phyloP scores from a whole-genome alignment of 2,113 vertebrate species.

The Trochalopteron elliotii region DNA sequence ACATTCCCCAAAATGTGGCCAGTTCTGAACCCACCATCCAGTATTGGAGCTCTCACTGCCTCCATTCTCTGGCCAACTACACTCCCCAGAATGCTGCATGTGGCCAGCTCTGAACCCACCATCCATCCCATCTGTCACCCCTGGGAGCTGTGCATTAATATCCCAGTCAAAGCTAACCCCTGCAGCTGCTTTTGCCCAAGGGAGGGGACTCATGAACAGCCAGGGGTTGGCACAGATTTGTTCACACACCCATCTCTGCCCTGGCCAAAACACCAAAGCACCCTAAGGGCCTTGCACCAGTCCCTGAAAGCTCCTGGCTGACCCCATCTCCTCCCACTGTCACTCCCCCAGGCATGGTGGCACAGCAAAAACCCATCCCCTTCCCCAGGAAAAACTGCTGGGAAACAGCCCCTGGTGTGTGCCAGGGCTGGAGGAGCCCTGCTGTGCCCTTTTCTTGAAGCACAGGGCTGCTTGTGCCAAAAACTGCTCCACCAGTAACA shows the following conservation, averaged over 20 bases:
- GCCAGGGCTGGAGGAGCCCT: neutral
- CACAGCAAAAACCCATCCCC: neutral
- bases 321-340: neutral
- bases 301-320: neutral
- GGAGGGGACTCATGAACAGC: neutral
- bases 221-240: neutral
- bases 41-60: accelerated
- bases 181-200: neutral
- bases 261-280: neutral
- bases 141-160: accelerated
- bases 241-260: neutral
- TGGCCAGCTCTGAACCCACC: neutral
- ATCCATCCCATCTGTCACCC: accelerated
- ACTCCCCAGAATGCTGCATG: neutral
- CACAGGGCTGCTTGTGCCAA: neutral
- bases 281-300: neutral
- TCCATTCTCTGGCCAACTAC: accelerated
- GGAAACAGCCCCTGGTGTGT: neutral
- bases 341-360: neutral
- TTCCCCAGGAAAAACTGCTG: neutral
- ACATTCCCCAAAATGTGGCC: too few species aligned
- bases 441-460: neutral
- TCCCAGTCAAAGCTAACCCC: neutral
- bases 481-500: neutral
- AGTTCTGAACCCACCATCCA: accelerated